Evolutionary conservation across 2,888 invertebrate genomes (phyloP).

Genomic region (Eledone cirrhosa): DNA sequence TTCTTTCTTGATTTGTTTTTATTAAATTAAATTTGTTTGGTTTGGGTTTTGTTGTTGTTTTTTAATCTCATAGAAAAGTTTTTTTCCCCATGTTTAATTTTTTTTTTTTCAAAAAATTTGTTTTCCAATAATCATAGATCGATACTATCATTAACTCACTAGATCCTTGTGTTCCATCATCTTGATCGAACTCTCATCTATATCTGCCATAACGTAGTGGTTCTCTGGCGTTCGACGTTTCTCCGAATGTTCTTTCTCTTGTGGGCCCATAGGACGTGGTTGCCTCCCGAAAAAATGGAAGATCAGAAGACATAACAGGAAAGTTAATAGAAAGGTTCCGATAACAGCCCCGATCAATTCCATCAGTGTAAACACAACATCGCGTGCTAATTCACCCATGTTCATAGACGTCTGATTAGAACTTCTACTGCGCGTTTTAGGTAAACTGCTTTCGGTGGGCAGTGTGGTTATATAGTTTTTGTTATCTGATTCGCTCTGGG

Average conservation of each 20-base stretch:
- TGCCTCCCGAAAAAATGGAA: slow-evolving; percentile 53
- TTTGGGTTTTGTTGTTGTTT: no score
- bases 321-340: slow-evolving; percentile 63
- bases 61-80: no score
- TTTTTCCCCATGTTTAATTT: background rate
- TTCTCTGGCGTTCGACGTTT: slow-evolving; percentile 37
- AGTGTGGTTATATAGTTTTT: slow-evolving; percentile 32
- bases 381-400: slow-evolving; percentile 37
- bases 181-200: slow-evolving; percentile 43
- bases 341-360: slow-evolving; percentile 64
- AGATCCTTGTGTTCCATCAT: slow-evolving; percentile 41
- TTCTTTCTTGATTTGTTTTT: no score
- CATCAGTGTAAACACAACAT: slow-evolving; percentile 50
- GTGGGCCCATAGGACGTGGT: slow-evolving; percentile 30
- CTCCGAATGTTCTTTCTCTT: slow-evolving; percentile 29
- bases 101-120: background rate
- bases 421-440: slow-evolving; percentile 25
- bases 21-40: no score
- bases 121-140: background rate
- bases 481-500: slow-evolving; percentile 36
- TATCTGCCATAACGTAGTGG: slow-evolving; percentile 43
- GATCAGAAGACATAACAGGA: slow-evolving; percentile 58
- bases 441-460: slow-evolving; percentile 29
- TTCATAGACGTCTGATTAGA: slow-evolving; percentile 37
- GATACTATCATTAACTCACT: slow-evolving; percentile 10